Base-by-base conservation (phyloP, 1,140 invertebrate genomes). In the Apolygus lucorum region DNA sequence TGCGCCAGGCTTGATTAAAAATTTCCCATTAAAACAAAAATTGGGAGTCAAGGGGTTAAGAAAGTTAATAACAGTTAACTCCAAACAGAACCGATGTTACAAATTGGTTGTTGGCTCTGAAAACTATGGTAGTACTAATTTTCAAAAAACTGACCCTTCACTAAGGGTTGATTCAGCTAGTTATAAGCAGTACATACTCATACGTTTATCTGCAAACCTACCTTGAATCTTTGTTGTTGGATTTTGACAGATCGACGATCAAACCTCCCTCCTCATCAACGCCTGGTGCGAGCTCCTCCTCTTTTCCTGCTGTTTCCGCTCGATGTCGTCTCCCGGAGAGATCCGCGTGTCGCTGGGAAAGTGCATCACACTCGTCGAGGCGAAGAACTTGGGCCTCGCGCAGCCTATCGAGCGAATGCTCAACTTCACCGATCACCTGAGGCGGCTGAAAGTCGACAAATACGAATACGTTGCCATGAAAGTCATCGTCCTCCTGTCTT, bases 391-490 rank as follows among this genome's bases (percentile, higher is more conserved):
- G 28, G 87, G 87, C 0, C 78, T 87, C 4, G 86, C 88, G 69
- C 88, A 90, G 42, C 94, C 92, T 75, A 95, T 98, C 73, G 92
- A 95, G 77, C 83, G 93, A 63, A 95, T 98, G 92, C 82, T 98
- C 67, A 92, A 92, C 78, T 91, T 98, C 75, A 95, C 95, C 0
- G 92, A 97, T 76, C 92, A 96, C 78, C 82, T 98, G 70, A 82
- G 93, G 72, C 82, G 93, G 74, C 81, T 98, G 42, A 85, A 90
- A 74, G 90, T 98, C n/a, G 95, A 98, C 80, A 87, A 93, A 76
- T 96, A 95, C 78, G 96, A 99, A 82, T 98, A 96, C 79, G 93
- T 96, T 71, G 93, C 93, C 67, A 89, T 99, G 84, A 98, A 98
- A 84, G 89, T 98, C 67, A 92, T 92, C 74, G 91, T 98, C 49